Conservation (phyloP, 2,888 invertebrate genomes). For the Mechanitis mazaeus region DNA sequence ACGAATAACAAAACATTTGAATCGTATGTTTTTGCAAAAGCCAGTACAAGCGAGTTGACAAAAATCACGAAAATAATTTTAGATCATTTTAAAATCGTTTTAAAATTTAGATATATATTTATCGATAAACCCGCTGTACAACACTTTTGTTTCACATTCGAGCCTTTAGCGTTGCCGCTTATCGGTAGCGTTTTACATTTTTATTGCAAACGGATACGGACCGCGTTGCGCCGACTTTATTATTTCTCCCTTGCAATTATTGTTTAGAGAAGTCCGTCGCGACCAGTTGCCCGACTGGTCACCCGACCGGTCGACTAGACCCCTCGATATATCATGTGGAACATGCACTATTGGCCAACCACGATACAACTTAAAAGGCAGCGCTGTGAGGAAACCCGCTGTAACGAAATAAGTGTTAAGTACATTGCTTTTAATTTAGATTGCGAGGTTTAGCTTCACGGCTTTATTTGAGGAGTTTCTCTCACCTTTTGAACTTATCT, state of each 20-base stretch:
- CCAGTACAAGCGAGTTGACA: too few relatives aligned
- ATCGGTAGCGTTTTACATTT: constrained; percentile 75
- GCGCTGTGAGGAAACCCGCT: background rate
- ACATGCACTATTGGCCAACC: constrained; percentile 6
- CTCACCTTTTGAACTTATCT: background rate
- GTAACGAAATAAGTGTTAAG: constrained; percentile 6
- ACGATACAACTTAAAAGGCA: constrained; percentile 2
- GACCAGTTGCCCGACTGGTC: constrained; percentile 35
- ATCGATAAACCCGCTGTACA: constrained; percentile 31
- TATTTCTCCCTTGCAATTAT: constrained; percentile 73
- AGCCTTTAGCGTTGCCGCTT: constrained; percentile 69
- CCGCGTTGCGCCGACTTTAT: constrained; percentile 68
- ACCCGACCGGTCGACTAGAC: constrained; percentile 12
- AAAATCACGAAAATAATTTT: too few relatives aligned
- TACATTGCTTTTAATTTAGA: constrained; percentile 4
- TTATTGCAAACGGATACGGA: constrained; percentile 75
- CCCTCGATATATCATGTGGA: constrained; percentile 4
- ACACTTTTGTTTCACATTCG: constrained; percentile 57
- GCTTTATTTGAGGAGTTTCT: constrained; percentile 4
- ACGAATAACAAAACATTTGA: too few relatives aligned
- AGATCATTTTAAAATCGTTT: too few relatives aligned
- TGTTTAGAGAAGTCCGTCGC: constrained; percentile 63
- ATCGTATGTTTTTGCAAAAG: too few relatives aligned
- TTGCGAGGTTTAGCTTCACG: constrained; percentile 4
- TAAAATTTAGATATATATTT: background rate